These are phyloP conservation scores for Plestiodon gilberti DNA, from an alignment of 2,113 vertebrate genomes.

Conservation along the genomic window DNA sequence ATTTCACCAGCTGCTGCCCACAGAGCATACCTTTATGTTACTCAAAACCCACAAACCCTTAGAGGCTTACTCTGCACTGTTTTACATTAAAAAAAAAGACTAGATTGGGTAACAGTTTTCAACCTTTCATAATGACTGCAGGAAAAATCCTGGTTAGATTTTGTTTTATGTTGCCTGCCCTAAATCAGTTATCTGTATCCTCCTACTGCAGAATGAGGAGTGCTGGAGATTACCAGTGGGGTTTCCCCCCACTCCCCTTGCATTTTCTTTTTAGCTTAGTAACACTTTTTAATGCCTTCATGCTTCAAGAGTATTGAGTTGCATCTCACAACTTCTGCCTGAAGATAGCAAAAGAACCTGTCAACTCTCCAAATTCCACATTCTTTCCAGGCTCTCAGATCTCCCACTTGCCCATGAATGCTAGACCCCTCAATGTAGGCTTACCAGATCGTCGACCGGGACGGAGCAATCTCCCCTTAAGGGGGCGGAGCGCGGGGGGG, in stretches of 20 bases:
- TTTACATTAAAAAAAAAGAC: neutral
- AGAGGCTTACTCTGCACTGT: neutral
- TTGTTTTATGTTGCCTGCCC: neutral
- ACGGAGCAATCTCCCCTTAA: too few relatives aligned
- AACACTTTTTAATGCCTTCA: neutral
- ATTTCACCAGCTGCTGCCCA: neutral
- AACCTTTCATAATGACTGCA: neutral
- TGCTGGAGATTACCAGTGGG: neutral
- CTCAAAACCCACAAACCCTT: neutral
- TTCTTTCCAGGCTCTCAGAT: constrained; percentile 7
- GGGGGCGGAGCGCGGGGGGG: too few relatives aligned
- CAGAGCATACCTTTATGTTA: neutral
- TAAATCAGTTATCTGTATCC: neutral
- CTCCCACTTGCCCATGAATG: neutral
- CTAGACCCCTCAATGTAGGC: too few relatives aligned
- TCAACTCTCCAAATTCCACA: constrained; percentile 23
- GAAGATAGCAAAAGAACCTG: neutral
- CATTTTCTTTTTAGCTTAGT: neutral
- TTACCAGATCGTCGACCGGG: too few relatives aligned
- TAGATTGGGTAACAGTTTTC: neutral
- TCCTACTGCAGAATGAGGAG: neutral
- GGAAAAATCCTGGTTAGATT: neutral
- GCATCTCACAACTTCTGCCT: constrained; percentile 4
- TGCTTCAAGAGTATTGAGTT: constrained; percentile 8
- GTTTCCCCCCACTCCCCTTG: neutral